These are phyloP conservation scores for Pituophis catenifer DNA, from an alignment of 2,113 vertebrate genomes.

Conservation along the genomic window DNA sequence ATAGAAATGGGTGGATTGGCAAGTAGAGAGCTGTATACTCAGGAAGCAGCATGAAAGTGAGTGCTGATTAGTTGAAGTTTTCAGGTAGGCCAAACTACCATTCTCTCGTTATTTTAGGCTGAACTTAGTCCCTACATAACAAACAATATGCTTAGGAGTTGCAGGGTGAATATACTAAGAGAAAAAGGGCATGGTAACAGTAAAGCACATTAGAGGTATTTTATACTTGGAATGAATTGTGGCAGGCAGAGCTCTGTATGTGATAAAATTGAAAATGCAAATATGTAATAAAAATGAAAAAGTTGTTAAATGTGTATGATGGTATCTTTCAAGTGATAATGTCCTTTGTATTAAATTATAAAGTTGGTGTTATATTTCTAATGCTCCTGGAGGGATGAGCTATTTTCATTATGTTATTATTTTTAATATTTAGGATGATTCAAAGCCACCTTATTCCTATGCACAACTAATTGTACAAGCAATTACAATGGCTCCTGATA, in stretches of 20 bases:
- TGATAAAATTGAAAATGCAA: background rate
- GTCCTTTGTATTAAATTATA: background rate
- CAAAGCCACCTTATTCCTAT: slow-evolving; percentile 95
- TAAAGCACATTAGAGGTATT: background rate
- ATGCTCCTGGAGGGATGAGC: background rate
- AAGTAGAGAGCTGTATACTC: background rate
- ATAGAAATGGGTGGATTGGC: background rate
- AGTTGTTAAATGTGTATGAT: background rate
- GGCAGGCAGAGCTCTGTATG: background rate
- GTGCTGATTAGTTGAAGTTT: background rate
- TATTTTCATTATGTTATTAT: slow-evolving; percentile 10
- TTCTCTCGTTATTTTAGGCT: background rate
- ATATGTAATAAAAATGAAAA: background rate
- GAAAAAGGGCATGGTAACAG: background rate
- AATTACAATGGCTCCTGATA: slow-evolving; percentile 93
- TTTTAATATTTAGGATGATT: slow-evolving; percentile 82
- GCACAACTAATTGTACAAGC: slow-evolving; percentile 96
- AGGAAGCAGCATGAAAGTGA: background rate
- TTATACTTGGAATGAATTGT: background rate
- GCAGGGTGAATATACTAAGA: background rate
- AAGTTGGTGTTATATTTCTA: background rate
- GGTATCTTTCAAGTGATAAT: background rate
- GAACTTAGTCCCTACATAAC: background rate
- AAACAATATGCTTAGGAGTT: background rate
- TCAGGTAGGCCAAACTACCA: background rate